Conservation (phyloP, 2,113 vertebrate genomes). For the Grammomys surdaster region DNA sequence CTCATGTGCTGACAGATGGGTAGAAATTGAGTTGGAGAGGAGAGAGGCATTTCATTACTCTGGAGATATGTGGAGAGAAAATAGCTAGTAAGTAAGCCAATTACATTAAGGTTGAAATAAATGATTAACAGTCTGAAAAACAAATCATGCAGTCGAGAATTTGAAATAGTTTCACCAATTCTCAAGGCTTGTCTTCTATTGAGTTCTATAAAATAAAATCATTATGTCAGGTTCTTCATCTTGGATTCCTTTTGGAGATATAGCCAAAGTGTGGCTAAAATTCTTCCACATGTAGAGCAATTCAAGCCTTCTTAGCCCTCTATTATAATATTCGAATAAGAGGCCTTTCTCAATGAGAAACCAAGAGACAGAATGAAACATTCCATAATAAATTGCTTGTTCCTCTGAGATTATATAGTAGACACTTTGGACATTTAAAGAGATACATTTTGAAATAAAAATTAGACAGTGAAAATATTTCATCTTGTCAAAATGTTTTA, state of each 20-base stretch:
- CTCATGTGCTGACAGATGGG: background rate
- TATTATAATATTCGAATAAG: background rate
- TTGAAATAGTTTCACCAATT: background rate
- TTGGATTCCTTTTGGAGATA: background rate
- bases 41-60: background rate
- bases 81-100: background rate
- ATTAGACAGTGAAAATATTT: conserved; percentile 10
- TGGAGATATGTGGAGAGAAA: background rate
- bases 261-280: background rate
- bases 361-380: background rate
- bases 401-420: background rate
- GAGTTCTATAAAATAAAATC: background rate
- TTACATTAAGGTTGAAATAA: background rate
- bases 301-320: background rate
- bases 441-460: conserved; percentile 19
- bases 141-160: background rate
- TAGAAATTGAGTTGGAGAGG: background rate
- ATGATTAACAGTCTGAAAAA: conserved; percentile 22
- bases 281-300: background rate
- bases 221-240: background rate
- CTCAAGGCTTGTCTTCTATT: background rate
- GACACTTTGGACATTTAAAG: conserved; percentile 37
- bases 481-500: conserved; percentile 26
- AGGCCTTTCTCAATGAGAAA: background rate
- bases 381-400: background rate